Evolutionary conservation across 1,140 invertebrate species (phyloP).

Genomic region (Homarus americanus): DNA sequence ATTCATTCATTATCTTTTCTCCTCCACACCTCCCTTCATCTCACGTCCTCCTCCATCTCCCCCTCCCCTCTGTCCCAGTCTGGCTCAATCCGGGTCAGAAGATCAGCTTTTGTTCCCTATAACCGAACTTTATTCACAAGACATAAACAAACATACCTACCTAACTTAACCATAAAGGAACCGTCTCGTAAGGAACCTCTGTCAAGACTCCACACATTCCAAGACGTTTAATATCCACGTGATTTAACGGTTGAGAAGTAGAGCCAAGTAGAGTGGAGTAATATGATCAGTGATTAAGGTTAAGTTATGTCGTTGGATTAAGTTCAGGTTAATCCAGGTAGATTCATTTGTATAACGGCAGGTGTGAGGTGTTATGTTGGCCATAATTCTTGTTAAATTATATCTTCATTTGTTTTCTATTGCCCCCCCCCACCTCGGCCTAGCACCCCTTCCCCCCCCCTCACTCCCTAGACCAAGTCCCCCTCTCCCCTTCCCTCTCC

Average conservation of each 20-base stretch:
- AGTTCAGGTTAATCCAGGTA: not conserved
- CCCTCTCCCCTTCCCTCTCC: not conserved
- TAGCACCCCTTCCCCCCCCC: not conserved
- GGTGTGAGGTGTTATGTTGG: not conserved
- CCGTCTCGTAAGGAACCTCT: not conserved
- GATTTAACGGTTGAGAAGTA: too few relatives aligned
- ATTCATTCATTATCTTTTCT: not conserved
- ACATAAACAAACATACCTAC: not conserved
- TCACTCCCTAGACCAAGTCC: not conserved
- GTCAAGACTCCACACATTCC: not conserved
- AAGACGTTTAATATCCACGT: not conserved
- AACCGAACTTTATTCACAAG: not conserved
- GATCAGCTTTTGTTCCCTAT: not conserved
- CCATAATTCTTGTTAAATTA: not conserved
- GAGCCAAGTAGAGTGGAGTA: too few relatives aligned
- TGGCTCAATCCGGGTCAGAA: not conserved
- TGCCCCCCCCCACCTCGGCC: not conserved
- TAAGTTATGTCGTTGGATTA: not conserved
- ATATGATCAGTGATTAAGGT: too few relatives aligned
- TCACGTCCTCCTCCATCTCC: not conserved
- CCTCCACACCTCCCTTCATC: not conserved
- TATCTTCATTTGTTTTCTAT: not conserved
- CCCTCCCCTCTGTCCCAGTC: not conserved
- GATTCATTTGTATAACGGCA: not conserved
- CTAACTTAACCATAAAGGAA: not conserved